Conservation (phyloP, 2,888 invertebrate genomes). For the Camptogramma bilineatum region DNA sequence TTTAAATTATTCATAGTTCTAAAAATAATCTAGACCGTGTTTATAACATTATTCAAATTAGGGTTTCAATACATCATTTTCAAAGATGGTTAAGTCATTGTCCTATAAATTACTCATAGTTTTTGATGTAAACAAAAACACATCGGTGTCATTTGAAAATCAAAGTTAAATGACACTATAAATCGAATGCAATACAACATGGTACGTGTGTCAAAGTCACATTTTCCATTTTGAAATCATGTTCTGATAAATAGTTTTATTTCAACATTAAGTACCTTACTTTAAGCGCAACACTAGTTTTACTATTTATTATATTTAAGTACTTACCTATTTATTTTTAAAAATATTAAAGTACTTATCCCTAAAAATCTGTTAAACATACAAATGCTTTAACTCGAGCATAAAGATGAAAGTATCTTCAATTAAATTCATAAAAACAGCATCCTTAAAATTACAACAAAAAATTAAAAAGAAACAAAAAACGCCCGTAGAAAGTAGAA, state of each 20-base stretch:
- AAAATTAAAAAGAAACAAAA: background rate
- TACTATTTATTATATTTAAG: too few relatives aligned
- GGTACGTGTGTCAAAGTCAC: slow-evolving; percentile 12
- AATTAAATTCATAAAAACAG: background rate
- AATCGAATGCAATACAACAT: slow-evolving; percentile 15
- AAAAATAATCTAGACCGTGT: too few relatives aligned
- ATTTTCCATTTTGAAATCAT: background rate
- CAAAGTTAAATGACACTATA: slow-evolving; percentile 58
- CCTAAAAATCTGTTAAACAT: too few relatives aligned
- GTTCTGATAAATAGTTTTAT: background rate
- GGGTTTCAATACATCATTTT: background rate
- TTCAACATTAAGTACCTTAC: too few relatives aligned
- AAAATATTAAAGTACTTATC: too few relatives aligned
- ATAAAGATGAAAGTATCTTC: too few relatives aligned
- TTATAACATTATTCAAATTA: background rate
- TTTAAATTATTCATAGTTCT: too few relatives aligned
- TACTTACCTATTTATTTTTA: too few relatives aligned
- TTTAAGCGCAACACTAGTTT: too few relatives aligned
- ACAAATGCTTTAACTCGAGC: too few relatives aligned
- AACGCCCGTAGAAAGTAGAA: background rate
- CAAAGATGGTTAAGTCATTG: background rate
- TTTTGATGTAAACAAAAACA: slow-evolving; percentile 41
- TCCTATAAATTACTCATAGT: slow-evolving; percentile 21
- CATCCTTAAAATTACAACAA: background rate
- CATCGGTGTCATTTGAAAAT: slow-evolving; percentile 59